phyloP scores from a whole-genome alignment of 2,797 vertebrate species.

The Gymnopithys bicolor region DNA sequence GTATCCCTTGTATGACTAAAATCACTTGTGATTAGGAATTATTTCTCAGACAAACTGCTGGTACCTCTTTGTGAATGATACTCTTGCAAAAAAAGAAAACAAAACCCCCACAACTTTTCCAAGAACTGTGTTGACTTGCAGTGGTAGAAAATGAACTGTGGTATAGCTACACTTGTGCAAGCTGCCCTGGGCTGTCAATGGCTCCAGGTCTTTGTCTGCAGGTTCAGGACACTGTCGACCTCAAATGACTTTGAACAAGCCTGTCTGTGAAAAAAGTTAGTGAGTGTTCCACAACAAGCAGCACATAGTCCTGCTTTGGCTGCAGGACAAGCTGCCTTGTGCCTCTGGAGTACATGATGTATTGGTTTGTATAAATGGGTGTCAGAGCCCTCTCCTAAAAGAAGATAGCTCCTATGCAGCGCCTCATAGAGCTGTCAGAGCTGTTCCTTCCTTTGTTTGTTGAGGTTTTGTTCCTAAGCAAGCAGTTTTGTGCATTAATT shows the following conservation, averaged over 20 bases:
- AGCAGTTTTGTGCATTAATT: neutral
- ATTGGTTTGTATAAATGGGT: neutral
- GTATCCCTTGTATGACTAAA: neutral
- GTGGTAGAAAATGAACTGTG: neutral
- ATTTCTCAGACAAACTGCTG: neutral
- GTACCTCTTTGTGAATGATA: neutral
- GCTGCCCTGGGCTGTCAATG: neutral
- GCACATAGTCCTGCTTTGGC: neutral
- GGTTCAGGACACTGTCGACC: neutral
- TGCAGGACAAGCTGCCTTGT: slow-evolving; percentile 14
- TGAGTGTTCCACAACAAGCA: neutral
- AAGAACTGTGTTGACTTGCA: neutral
- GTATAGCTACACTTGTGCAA: neutral
- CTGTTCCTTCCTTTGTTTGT: neutral
- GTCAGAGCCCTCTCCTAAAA: neutral
- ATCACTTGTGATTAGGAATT: neutral
- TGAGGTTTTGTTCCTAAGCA: neutral
- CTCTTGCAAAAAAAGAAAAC: neutral
- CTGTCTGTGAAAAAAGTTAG: neutral
- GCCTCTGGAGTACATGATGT: neutral
- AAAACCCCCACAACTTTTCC: neutral
- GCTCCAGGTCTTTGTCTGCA: neutral
- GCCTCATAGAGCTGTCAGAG: neutral
- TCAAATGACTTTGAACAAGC: neutral
- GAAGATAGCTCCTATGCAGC: neutral